phyloP scores from a whole-genome alignment of 1,140 invertebrate species.

The Bombus turneri region DNA sequence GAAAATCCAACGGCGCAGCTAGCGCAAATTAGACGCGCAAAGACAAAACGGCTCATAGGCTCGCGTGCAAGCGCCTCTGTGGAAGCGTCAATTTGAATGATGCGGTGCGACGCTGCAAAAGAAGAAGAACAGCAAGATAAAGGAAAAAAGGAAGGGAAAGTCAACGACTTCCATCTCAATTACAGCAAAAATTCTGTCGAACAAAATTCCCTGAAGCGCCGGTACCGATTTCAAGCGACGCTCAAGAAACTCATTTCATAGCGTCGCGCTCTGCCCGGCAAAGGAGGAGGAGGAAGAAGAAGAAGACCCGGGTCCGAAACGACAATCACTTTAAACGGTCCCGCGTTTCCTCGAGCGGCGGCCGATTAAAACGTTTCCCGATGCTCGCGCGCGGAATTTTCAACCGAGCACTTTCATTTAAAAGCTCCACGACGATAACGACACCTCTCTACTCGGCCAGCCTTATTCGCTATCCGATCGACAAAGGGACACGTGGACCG shows the following conservation, averaged over 20 bases:
- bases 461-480: constrained; percentile 31
- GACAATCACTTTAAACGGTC: constrained; percentile 44
- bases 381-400: constrained; percentile 48
- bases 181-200: constrained; percentile 34
- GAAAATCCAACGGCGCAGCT: too few species aligned
- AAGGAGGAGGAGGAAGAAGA: not conserved
- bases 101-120: not conserved
- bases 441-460: constrained; percentile 14
- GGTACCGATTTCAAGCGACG: constrained; percentile 19
- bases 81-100: not conserved
- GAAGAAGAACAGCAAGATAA: not conserved
- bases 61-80: not conserved
- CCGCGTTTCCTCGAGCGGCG: constrained; percentile 34
- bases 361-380: constrained; percentile 47
- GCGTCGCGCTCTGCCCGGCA: not conserved
- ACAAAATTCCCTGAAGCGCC: constrained; percentile 31
- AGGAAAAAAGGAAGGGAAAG: not conserved
- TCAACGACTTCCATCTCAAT: constrained; percentile 32
- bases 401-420: constrained; percentile 53
- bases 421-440: constrained; percentile 48
- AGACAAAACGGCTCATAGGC: not conserved
- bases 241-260: constrained; percentile 41
- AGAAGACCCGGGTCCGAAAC: not conserved
- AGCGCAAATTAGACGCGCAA: not conserved
- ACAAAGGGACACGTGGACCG: constrained; percentile 51